A percentile compares a stretch with the other conserved stretches of the same genome.
Evolutionary conservation across 2,888 invertebrate species (phyloP).

Genomic region (Cloeon dipterum): DNA sequence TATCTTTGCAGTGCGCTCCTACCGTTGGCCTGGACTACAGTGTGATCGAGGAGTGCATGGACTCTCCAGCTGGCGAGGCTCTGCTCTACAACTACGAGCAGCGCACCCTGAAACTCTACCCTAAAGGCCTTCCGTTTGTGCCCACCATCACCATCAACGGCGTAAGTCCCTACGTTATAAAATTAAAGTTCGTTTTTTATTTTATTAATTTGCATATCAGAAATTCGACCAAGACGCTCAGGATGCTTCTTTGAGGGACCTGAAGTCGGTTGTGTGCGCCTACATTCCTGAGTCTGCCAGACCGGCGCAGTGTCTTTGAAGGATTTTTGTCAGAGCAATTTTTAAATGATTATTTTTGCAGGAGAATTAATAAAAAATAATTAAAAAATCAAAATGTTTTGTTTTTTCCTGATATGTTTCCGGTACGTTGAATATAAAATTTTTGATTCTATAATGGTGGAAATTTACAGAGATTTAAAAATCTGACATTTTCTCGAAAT

Average conservation of each 20-base stretch:
- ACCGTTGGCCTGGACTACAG: conserved; percentile 9
- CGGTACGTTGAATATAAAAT: too few species aligned
- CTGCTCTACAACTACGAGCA: conserved; percentile 1
- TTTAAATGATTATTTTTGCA: too few species aligned
- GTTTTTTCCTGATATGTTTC: too few species aligned
- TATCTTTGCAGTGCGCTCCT: conserved; percentile 8
- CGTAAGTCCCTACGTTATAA: too few species aligned
- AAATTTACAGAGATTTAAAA: too few species aligned
- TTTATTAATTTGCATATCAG: not conserved
- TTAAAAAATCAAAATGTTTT: too few species aligned
- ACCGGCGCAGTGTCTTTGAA: not conserved
- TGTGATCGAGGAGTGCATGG: conserved; percentile 15
- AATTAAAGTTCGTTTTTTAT: too few species aligned
- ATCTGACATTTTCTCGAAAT: too few species aligned
- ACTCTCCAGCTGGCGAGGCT: conserved; percentile 15
- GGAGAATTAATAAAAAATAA: too few species aligned
- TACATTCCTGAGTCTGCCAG: not conserved
- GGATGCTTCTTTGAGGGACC: not conserved
- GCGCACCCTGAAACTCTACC: not conserved
- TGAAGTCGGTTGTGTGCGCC: not conserved
- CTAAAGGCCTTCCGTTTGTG: not conserved
- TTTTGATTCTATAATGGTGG: too few species aligned
- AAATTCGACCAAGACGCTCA: not conserved
- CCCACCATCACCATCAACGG: not conserved
- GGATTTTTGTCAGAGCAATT: too few species aligned